Percentiles rank a stretch among this genome's conserved stretches.
Conservation (phyloP, 2,797 vertebrate genomes). For the Brachymystax lenok region DNA sequence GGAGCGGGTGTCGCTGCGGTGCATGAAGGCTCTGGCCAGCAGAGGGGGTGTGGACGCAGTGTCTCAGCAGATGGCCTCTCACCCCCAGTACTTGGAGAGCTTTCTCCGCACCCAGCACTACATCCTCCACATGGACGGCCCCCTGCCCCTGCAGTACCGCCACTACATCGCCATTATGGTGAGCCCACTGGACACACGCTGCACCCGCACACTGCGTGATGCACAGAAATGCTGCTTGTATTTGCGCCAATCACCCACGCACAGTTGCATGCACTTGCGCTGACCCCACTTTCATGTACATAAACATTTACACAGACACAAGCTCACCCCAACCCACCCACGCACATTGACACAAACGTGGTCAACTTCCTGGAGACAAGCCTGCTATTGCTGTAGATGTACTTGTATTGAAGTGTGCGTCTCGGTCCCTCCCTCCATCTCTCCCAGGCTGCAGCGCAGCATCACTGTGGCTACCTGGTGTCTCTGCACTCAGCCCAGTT, state of each 20-base stretch:
- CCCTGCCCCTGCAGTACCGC: conserved; percentile 85
- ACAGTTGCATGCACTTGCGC: conserved; percentile 1
- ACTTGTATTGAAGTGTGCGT: conserved; percentile 66
- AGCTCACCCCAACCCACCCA: background rate
- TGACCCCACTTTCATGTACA: conserved; percentile 5
- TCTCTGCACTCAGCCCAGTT: conserved; percentile 87
- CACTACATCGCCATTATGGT: conserved; percentile 94
- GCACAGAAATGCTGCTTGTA: background rate
- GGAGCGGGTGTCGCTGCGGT: conserved; percentile 80
- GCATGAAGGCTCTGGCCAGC: conserved; percentile 83
- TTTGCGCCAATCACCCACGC: background rate
- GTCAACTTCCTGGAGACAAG: too few species aligned
- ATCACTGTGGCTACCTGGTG: conserved; percentile 86
- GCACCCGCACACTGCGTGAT: background rate
- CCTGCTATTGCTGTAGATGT: background rate
- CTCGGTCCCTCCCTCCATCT: conserved; percentile 62
- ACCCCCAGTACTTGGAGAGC: conserved; percentile 89
- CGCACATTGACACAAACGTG: conserved; percentile 4
- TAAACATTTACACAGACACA: background rate
- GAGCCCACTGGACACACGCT: conserved; percentile 36
- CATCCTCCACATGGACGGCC: conserved; percentile 92
- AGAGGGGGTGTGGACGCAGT: conserved; percentile 83
- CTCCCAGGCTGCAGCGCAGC: conserved; percentile 49
- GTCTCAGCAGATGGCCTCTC: conserved; percentile 89
- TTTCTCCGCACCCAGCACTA: conserved; percentile 91